Conservation (phyloP, 2,113 vertebrate species). For the Ivindomyrus marchei region DNA sequence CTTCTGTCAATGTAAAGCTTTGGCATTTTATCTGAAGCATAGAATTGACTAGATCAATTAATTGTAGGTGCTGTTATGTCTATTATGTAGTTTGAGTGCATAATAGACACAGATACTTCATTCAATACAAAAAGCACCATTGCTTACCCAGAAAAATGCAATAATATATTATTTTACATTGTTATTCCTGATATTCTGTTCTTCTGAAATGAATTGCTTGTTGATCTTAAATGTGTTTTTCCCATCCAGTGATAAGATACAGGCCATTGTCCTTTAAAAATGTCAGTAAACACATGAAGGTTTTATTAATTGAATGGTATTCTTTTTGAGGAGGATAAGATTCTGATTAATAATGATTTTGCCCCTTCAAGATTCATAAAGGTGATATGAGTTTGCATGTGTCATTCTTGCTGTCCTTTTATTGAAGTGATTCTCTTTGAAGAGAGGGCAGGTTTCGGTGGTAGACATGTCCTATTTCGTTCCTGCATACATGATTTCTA, state of each 20-base stretch:
- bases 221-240: not conserved
- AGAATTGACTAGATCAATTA: not conserved
- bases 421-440: not conserved
- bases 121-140: not conserved
- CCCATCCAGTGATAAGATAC: not conserved
- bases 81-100: not conserved
- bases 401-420: not conserved
- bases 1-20: not conserved
- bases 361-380: not conserved
- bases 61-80: not conserved
- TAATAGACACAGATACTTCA: not conserved
- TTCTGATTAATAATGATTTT: slow-evolving; percentile 1
- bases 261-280: not conserved
- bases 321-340: not conserved
- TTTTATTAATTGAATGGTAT: not conserved
- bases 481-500: not conserved
- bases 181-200: not conserved
- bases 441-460: no score
- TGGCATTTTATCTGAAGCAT: not conserved
- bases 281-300: not conserved
- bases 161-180: not conserved
- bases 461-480: not conserved
- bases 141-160: not conserved
- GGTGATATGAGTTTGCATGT: not conserved
- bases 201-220: not conserved